phyloP scores from a whole-genome alignment of 2,113 vertebrate genomes.

The Hipposideros armiger region DNA sequence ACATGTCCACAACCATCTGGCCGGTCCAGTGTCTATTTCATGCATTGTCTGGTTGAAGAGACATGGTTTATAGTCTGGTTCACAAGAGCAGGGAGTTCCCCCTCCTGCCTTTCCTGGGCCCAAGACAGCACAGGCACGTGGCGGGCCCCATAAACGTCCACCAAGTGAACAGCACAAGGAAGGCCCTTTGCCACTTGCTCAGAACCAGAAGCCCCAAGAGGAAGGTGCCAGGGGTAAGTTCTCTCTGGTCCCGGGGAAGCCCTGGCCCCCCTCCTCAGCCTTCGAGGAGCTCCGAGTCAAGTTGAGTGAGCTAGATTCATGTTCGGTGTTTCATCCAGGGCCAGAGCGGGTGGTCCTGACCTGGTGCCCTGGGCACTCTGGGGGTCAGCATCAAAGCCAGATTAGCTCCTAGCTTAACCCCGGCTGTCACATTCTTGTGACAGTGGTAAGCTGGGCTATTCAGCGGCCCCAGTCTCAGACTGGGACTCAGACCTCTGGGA shows the following conservation, averaged over 20 bases:
- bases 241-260: neutral
- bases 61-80: too few species aligned
- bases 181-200: neutral
- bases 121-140: neutral
- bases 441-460: neutral
- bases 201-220: neutral
- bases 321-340: neutral
- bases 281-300: neutral
- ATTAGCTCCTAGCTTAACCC: constrained; percentile 35
- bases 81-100: accelerated
- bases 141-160: accelerated
- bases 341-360: constrained; percentile 58
- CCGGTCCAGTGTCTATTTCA: accelerated
- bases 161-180: accelerated
- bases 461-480: neutral
- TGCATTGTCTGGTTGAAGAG: accelerated
- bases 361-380: neutral
- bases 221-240: neutral
- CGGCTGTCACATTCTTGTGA: constrained; percentile 19
- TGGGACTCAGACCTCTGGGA: neutral
- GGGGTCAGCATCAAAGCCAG: constrained; percentile 63
- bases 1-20: neutral
- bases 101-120: accelerated
- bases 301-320: neutral
- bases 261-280: neutral